Base-by-base conservation (phyloP, 92 coral and sea anemone species). In the Ricordea florida region DNA sequence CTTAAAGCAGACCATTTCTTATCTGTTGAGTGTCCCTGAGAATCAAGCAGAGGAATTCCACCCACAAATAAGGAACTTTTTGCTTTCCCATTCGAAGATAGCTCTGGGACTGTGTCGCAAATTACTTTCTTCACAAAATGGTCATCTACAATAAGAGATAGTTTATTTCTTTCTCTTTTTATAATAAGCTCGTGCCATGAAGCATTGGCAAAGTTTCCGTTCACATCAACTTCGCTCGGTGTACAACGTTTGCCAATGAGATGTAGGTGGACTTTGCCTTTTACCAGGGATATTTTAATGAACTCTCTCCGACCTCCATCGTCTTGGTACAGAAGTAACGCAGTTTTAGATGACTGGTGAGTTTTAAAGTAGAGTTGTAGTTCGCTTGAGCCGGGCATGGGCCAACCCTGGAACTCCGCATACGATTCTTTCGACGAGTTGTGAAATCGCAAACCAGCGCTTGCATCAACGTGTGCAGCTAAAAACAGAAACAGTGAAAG, bases 361-460 rank as follows among this genome's bases (percentile, higher is more conserved):
- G 91, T 86, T 80, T 79, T 64, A 38, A 86, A 86, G 76, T 64
- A 80, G 20, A 86, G 61, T 56, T 86, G 87, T 5, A 86, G 56
- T 36, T 77, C 56, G 27, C 91, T 84, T 32, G 29, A 66, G 20
- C 29, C 49, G 10, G 69, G 57, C 59, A 80, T 58, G 33, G 83
- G 69, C 91, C 91, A 86, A 14, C 87, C 87, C n/a, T 30, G 72
- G 48, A 53, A 86, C 51, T 80, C 91, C n/a, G 91, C 91, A 22
- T 55, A 86, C 3, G 86, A 60, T 13, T 63, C 17, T 16, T 15
- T 16, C 2, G 62, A 5, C 6, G 17, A 36, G 4, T 13, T 58
- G 14, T 25, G 17, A 26, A 57, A 67, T 14, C 57, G 79, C 29
- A 72, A 25, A 17, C 66, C 84, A 0, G 76, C 38, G 22, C 30